Base-by-base conservation (phyloP, 2,113 vertebrate species). In the Amazona guildingii region DNA sequence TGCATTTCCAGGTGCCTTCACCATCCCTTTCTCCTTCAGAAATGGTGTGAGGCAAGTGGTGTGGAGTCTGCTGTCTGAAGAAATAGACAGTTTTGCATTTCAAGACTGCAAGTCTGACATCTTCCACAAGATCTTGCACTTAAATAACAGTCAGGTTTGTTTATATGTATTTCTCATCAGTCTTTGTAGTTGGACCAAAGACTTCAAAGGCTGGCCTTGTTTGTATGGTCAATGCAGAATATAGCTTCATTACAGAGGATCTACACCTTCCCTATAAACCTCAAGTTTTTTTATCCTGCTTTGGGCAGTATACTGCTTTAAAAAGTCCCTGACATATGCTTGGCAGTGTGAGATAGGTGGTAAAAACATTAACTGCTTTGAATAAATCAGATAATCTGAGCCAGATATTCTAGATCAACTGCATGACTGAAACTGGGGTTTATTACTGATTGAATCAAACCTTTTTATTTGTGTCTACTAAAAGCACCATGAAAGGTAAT, bases 331-430 rank as follows among this genome's bases (percentile, higher is more conserved):
- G 62, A 90, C 77, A 46, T 88, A 39, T 57, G 55, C 80, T 93
- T 90, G 85, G 83, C 68, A 88, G 21, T 31, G 43, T 77, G 64
- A 95, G 79, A 86, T 90, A 59, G n/a, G 70, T 84, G 57, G 69
- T 69, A 83, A 72, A 83, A 83, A 68, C 55, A 12, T 63, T 8
- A 59, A 44, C 73, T 83, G 69, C 73, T 96, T 63, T 83, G 63
- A 86, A 48, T 90, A 95, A 92, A 90, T 92, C 85, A 48, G 85
- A 75, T 95, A 74, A 83, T 91, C 68, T 75, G 61, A 92, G 93
- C 79, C 72, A 95, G 83, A 72, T 83, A 90, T 67, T 83, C 82
- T 57, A 75, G 72, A 84, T 64, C 54, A 62, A 28, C 86, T 62
- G 44, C 61, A 63, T 83, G 81, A 48, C 68, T 86, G 76, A 92